Evolutionary conservation across 2,113 vertebrate species (phyloP).

Genomic region (Pogona vitticeps): DNA sequence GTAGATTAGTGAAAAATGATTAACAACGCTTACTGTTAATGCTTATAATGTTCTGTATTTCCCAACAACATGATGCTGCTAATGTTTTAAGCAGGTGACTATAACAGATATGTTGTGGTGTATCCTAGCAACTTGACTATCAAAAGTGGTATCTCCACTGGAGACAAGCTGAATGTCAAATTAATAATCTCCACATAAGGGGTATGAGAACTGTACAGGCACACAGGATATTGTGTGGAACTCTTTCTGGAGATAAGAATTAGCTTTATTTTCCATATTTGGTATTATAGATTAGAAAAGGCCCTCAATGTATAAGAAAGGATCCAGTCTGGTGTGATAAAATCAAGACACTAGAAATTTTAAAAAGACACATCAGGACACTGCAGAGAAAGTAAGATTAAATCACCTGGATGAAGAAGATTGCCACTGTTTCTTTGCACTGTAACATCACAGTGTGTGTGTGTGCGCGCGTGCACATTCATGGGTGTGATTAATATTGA

Average conservation of each 20-base stretch:
- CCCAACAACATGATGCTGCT: neutral
- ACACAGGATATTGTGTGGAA: constrained; percentile 72
- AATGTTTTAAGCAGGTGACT: neutral
- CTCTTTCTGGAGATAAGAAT: constrained; percentile 91
- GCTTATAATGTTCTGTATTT: neutral
- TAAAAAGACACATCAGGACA: constrained; percentile 79
- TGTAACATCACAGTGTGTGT: constrained; percentile 90
- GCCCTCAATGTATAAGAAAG: constrained; percentile 84
- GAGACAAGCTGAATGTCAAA: neutral
- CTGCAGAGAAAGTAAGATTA: constrained; percentile 79
- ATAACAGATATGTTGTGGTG: neutral
- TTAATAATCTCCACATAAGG: neutral
- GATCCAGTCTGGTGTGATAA: constrained; percentile 88
- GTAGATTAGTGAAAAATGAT: no score
- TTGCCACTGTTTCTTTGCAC: constrained; percentile 76
- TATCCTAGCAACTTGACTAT: neutral
- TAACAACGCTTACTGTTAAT: no score
- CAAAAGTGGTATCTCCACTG: neutral
- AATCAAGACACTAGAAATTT: constrained; percentile 75
- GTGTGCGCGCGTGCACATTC: constrained; percentile 74
- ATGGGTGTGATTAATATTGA: neutral
- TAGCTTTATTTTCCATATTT: constrained; percentile 93
- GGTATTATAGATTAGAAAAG: constrained; percentile 93
- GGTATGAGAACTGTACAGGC: neutral
- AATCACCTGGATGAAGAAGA: constrained; percentile 81